Evolutionary conservation across 2,797 vertebrate genomes (phyloP), one percentile per base, ranked within the genome.

Genomic region (Petrocephalus schoutedeni): DNA sequence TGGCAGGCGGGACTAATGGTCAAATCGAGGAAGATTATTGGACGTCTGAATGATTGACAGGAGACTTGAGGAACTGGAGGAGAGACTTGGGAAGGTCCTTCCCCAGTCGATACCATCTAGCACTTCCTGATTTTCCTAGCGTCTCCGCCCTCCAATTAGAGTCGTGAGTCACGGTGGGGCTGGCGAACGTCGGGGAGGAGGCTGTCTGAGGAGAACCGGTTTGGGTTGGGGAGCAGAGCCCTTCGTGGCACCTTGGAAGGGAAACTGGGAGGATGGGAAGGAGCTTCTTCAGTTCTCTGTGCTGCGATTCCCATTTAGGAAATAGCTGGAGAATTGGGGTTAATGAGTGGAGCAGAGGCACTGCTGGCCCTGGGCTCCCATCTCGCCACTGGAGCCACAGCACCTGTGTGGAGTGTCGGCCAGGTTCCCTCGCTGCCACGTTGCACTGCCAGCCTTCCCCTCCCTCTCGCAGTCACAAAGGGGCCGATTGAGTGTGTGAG

Each of bases 11-110:
- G 90, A 91, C 90, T 74, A 9, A 89, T 86, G 9, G 82, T 82
- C 88, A 86, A 87, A 89, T 67, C 45, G 59, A 80, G 36, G 56
- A 9, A 83, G 71, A 86, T 90, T 90, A 89, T 89, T 89, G 89
- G 85, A 49, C 86, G 12, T n/a, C 57, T 12, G 86, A 89, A 86
- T 87, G 64, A 57, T 49, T 87, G 64, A 59, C 84, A 7, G 84
- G 56, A 36, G 54, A 41, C 84, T 58, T 16, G 23, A 58, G 54
- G 5, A 32, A 14, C 2, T 16, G 23, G 16, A 36, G 71, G 36
- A 7, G 71, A 23, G 45, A 36, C 71, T 71, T 74, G 86, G 64
- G 86, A 51, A 14, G 21, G 45, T 74, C 4, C 32, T 53, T 53
- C 23, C 49, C 12, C 23, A 32, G 21, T 49, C 7, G 71, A 77